A percentile compares a stretch with the other conserved stretches of the same genome.
phyloP scores from a whole-genome alignment of 35 echinoderm and acorn worm species.

The Anneissia japonica region DNA sequence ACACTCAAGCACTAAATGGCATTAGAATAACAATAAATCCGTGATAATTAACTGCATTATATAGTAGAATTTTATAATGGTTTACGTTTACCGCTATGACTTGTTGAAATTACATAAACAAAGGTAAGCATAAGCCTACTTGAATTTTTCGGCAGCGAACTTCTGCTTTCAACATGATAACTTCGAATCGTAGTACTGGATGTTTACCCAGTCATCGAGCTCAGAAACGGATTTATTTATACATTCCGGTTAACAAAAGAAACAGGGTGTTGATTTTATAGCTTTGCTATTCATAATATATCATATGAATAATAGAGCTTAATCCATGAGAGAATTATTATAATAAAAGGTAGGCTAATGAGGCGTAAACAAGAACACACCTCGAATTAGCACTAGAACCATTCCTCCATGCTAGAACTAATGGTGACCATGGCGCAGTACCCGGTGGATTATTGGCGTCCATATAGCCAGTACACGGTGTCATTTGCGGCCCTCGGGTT shows the following conservation, averaged over 20 bases:
- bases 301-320: neutral
- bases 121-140: no score
- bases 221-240: no score
- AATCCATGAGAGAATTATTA: neutral
- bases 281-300: neutral
- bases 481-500: neutral
- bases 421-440: neutral
- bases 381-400: neutral
- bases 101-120: no score
- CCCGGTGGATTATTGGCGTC: neutral
- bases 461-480: neutral
- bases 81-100: no score
- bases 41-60: no score
- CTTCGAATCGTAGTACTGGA: no score
- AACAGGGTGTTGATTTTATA: neutral
- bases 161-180: no score
- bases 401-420: neutral
- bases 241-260: neutral
- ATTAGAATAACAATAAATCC: no score
- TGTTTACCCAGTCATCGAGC: no score
- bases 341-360: neutral
- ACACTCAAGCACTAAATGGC: no score
- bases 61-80: no score
- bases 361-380: neutral
- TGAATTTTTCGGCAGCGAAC: no score